Conservation (phyloP, 2,888 invertebrate genomes). For the Encarsia formosa region DNA sequence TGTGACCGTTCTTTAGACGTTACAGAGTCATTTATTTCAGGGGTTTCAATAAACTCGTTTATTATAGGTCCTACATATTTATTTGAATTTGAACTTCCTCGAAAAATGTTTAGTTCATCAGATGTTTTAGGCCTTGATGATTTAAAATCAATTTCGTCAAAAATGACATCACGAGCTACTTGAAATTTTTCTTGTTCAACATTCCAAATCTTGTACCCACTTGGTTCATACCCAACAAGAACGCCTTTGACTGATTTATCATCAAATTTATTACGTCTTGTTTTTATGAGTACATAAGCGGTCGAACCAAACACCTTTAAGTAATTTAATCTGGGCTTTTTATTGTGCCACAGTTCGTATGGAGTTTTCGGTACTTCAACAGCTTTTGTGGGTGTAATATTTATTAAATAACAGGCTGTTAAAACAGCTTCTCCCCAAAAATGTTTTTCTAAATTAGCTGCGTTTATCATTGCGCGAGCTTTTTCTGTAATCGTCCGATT, state of each 20-base stretch:
- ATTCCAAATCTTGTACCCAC: too few relatives aligned
- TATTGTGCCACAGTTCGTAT: background rate
- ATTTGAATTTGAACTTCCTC: too few relatives aligned
- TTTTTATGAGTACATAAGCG: background rate
- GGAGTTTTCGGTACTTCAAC: background rate
- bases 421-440: conserved; percentile 15
- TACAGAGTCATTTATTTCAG: too few relatives aligned
- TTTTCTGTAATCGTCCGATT: conserved; percentile 21
- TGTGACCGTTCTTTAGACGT: too few relatives aligned
- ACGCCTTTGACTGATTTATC: background rate
- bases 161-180: too few relatives aligned
- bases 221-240: background rate
- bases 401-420: background rate
- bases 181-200: too few relatives aligned
- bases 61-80: too few relatives aligned
- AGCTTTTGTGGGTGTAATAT: background rate
- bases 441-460: background rate
- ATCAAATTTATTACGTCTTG: background rate
- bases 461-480: conserved; percentile 14
- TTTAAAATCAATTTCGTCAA: too few relatives aligned
- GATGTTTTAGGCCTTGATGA: too few relatives aligned
- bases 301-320: background rate
- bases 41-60: too few relatives aligned
- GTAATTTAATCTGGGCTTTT: background rate
- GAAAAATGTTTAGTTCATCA: too few relatives aligned